phyloP scores from a whole-genome alignment of 53 echinoderm and acorn worm genomes.

The Patiria pectinifera region DNA sequence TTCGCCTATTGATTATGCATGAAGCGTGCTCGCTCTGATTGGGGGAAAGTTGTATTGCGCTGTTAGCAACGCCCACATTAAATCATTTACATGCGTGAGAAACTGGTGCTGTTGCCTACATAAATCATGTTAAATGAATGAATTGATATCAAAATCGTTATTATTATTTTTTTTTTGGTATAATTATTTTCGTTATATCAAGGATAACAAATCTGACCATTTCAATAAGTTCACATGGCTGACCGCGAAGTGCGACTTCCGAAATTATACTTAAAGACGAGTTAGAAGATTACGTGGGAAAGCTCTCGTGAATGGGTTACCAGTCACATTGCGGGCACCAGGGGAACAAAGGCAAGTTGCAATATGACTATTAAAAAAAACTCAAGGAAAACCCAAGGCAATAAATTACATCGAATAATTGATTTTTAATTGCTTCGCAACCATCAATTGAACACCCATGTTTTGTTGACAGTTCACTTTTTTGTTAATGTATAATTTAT shows the following conservation, averaged over 20 bases:
- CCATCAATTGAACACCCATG: not conserved
- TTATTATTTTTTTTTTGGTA: too few relatives aligned
- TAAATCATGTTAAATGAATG: not conserved
- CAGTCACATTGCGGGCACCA: not conserved
- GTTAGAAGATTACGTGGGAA: not conserved
- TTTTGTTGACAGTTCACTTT: not conserved
- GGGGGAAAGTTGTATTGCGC: constrained; percentile 3
- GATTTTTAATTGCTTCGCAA: too few relatives aligned
- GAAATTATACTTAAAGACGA: not conserved
- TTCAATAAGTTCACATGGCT: not conserved
- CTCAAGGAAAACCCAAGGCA: too few relatives aligned
- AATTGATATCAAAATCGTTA: too few relatives aligned
- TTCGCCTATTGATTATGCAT: constrained; percentile 1
- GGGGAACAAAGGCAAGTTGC: not conserved
- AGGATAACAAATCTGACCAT: not conserved
- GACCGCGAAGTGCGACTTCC: not conserved
- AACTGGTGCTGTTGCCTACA: not conserved
- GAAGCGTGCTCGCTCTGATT: constrained; percentile 26
- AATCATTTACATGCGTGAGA: not conserved
- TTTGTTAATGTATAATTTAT: not conserved
- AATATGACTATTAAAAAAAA: not conserved
- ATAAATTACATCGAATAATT: too few relatives aligned
- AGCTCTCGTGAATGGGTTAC: not conserved
- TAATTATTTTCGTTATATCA: not conserved
- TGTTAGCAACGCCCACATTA: constrained; percentile 19